phyloP scores from a whole-genome alignment of 2,797 vertebrate species.

The Pogoniulus pusillus region DNA sequence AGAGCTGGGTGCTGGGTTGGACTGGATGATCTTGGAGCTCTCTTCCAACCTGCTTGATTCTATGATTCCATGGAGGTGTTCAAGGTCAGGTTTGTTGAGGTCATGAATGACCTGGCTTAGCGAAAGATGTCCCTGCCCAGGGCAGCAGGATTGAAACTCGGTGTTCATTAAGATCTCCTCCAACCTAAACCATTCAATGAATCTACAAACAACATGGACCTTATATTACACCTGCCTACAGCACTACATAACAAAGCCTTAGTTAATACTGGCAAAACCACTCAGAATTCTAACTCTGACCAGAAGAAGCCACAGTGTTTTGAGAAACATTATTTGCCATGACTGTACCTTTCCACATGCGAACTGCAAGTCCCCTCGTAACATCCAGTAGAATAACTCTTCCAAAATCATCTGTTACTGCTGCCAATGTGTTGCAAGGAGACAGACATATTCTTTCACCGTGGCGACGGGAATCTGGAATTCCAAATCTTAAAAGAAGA shows the following conservation, averaged over 20 bases:
- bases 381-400: slow-evolving; percentile 92
- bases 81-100: too few relatives aligned
- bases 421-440: slow-evolving; percentile 93
- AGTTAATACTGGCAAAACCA: not conserved
- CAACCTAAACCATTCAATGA: too few relatives aligned
- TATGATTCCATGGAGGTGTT: too few relatives aligned
- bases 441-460: slow-evolving; percentile 94
- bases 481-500: slow-evolving; percentile 84
- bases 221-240: not conserved
- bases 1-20: too few relatives aligned
- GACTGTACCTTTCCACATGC: slow-evolving; percentile 96
- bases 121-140: too few relatives aligned
- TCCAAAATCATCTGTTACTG: slow-evolving; percentile 96
- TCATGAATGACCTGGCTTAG: too few relatives aligned
- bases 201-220: not conserved
- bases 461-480: slow-evolving; percentile 95
- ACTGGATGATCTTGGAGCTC: too few relatives aligned
- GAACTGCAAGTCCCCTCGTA: slow-evolving; percentile 87
- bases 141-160: too few relatives aligned
- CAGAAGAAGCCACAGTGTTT: not conserved
- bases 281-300: not conserved
- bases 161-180: too few relatives aligned
- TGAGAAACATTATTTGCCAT: not conserved
- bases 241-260: not conserved
- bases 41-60: too few relatives aligned